phyloP scores from a whole-genome alignment of 2,797 vertebrate species.

The Pseudochirops cupreus region DNA sequence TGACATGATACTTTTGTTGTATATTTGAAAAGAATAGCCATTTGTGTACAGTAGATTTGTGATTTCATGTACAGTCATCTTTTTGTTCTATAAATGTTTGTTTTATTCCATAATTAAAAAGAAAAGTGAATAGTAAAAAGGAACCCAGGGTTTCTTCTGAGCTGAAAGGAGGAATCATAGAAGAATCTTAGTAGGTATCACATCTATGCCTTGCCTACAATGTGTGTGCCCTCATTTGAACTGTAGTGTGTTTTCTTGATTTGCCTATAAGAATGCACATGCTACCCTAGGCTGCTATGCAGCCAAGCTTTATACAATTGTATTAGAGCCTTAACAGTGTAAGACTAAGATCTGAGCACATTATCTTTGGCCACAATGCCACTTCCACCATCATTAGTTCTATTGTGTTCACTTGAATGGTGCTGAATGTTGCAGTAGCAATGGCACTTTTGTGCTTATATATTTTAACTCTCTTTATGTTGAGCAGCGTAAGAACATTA shows the following conservation, averaged over 20 bases:
- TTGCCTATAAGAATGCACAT: not conserved
- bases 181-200: not conserved
- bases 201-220: not conserved
- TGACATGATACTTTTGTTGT: too few species aligned
- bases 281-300: not conserved
- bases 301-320: not conserved
- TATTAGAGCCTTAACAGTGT: not conserved
- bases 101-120: not conserved
- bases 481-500: rapidly evolving
- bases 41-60: not conserved
- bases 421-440: not conserved
- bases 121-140: not conserved
- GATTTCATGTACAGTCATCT: not conserved
- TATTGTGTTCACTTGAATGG: not conserved
- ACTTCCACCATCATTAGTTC: not conserved
- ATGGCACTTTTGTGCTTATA: constrained; percentile 3
- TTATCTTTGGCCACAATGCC: not conserved
- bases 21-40: not conserved
- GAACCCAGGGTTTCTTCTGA: not conserved
- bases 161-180: not conserved
- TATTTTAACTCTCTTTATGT: not conserved
- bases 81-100: not conserved
- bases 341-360: not conserved
- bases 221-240: not conserved
- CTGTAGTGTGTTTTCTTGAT: not conserved